Conservation (phyloP, 1,140 invertebrate species). For the Dinothrombium tinctorium region DNA sequence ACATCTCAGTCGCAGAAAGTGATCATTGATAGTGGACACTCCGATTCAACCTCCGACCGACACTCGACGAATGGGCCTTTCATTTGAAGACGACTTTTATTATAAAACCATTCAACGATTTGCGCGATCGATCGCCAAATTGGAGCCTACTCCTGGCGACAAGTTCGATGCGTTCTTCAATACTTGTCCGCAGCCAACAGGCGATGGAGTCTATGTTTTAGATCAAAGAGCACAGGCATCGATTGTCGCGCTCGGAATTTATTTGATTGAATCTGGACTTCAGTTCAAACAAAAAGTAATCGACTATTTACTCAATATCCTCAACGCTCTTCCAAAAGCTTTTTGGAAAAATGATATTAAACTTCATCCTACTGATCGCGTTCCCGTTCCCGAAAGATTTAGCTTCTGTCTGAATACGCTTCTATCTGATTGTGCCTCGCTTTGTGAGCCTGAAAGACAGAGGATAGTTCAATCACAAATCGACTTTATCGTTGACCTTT, state of each 20-base stretch:
- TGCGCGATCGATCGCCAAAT: conserved; percentile 54
- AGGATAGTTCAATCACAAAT: conserved; percentile 17
- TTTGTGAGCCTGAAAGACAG: conserved; percentile 18
- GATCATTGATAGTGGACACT: too few species aligned
- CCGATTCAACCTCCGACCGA: too few species aligned
- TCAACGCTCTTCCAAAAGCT: conserved; percentile 37
- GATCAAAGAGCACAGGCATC: conserved; percentile 68
- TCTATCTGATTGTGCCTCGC: conserved; percentile 53
- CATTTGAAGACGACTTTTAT: conserved; percentile 34
- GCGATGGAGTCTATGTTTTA: conserved; percentile 42
- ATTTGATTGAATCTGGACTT: conserved; percentile 51
- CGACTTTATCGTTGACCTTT: conserved; percentile 12
- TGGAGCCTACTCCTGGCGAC: conserved; percentile 63
- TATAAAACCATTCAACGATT: conserved; percentile 64
- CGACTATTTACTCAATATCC: conserved; percentile 57
- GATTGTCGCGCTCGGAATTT: conserved; percentile 72
- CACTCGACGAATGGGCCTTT: conserved; percentile 14
- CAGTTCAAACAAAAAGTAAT: conserved; percentile 53
- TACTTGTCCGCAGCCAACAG: conserved; percentile 55
- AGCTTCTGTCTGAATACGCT: conserved; percentile 79
- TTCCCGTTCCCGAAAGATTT: conserved; percentile 71
- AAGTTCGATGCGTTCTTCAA: conserved; percentile 59
- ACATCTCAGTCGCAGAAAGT: too few species aligned
- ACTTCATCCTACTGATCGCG: conserved; percentile 34
- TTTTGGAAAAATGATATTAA: conserved; percentile 36